Conservation (phyloP, 1,140 invertebrate genomes). For the Drosophila subobscura region DNA sequence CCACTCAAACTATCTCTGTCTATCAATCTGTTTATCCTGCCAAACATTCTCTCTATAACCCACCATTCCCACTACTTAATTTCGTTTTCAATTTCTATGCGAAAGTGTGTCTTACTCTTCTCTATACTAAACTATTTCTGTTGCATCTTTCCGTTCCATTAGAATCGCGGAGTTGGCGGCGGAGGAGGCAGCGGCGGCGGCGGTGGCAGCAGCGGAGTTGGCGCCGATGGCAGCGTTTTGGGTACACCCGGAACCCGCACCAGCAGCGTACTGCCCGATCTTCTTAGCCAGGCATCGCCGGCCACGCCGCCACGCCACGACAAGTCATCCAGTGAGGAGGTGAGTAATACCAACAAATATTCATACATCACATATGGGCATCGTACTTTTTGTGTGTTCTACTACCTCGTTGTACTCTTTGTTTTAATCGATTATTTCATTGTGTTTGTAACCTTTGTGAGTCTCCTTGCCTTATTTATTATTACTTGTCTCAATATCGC, state of each 20-base stretch:
- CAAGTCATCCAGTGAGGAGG: slow-evolving; percentile 97
- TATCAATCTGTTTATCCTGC: not conserved
- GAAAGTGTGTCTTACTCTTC: not conserved
- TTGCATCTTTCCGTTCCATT: slow-evolving; percentile 52
- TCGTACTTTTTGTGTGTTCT: slow-evolving; percentile 16
- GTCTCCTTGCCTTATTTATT: slow-evolving; percentile 39
- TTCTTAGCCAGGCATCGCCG: slow-evolving; percentile 93
- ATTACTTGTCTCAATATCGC: slow-evolving; percentile 38
- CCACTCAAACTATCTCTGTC: slow-evolving; percentile 4
- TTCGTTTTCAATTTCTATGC: slow-evolving; percentile 21
- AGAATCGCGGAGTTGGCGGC: slow-evolving; percentile 85
- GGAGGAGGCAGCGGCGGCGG: slow-evolving; percentile 86
- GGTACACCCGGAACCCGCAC: slow-evolving; percentile 90
- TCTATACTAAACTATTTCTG: slow-evolving; percentile 10
- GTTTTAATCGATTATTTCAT: slow-evolving; percentile 56
- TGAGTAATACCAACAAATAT: slow-evolving; percentile 84
- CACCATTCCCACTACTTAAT: too few species aligned
- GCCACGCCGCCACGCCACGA: slow-evolving; percentile 94
- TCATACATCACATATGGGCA: not conserved
- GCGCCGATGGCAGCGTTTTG: slow-evolving; percentile 86
- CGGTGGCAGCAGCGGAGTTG: slow-evolving; percentile 75
- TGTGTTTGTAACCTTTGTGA: slow-evolving; percentile 61
- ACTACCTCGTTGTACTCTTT: slow-evolving; percentile 20
- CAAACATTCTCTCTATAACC: too few species aligned
- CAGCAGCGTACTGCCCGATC: slow-evolving; percentile 96